These are phyloP conservation scores for Agrochola circellaris DNA, from an alignment of 2,888 invertebrate species.

Conservation along the genomic window DNA sequence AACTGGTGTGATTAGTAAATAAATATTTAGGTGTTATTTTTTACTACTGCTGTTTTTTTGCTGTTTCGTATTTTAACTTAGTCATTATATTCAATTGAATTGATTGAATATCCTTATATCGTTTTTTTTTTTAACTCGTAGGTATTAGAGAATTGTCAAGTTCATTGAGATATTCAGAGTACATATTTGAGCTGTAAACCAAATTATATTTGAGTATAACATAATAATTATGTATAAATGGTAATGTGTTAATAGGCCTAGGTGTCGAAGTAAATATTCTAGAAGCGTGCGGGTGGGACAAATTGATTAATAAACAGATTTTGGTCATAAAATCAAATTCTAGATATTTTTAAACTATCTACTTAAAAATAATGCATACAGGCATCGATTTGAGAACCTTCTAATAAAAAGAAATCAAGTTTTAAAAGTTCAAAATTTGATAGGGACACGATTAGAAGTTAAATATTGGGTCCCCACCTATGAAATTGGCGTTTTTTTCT, in stretches of 20 bases:
- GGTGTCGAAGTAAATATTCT: neutral
- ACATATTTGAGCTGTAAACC: neutral
- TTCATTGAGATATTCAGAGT: constrained; percentile 7
- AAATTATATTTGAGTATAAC: neutral
- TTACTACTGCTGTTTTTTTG: neutral
- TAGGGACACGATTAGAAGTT: neutral
- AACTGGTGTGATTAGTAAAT: neutral
- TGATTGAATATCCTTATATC: neutral
- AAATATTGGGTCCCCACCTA: no score
- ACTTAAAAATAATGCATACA: neutral
- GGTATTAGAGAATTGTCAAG: neutral
- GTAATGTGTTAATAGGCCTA: neutral
- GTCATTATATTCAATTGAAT: neutral
- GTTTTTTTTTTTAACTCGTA: neutral
- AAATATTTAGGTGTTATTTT: neutral
- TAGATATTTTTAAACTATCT: neutral
- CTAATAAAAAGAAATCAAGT: neutral
- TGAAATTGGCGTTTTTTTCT: no score
- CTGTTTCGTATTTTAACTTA: neutral
- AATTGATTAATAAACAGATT: neutral
- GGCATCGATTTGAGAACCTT: neutral
- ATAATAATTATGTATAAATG: neutral
- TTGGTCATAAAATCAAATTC: neutral
- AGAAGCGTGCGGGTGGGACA: neutral
- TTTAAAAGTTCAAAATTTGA: neutral